Evolutionary conservation across 2,888 invertebrate genomes (phyloP).

Genomic region (Idaea straminata): DNA sequence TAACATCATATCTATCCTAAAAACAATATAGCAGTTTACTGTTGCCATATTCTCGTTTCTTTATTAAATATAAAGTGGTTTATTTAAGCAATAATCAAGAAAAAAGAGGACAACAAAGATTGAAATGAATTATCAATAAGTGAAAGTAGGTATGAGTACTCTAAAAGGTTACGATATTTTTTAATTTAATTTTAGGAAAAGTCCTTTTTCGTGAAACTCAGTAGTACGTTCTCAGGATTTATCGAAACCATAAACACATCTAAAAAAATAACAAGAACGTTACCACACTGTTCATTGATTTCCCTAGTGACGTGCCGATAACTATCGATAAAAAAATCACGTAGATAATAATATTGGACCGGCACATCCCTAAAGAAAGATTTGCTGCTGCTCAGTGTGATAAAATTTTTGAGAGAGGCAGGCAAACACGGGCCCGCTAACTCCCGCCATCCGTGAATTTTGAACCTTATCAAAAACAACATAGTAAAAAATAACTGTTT

Average conservation of each 20-base stretch:
- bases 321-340: slow-evolving; percentile 41
- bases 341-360: slow-evolving; percentile 45
- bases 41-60: too few relatives aligned
- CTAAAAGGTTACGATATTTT: too few relatives aligned
- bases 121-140: too few relatives aligned
- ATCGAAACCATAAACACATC: not conserved
- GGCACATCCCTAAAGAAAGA: slow-evolving; percentile 60
- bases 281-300: slow-evolving; percentile 9
- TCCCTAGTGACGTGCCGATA: slow-evolving; percentile 27
- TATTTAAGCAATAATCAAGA: too few relatives aligned
- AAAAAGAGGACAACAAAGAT: too few relatives aligned
- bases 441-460: slow-evolving; percentile 52
- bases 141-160: too few relatives aligned
- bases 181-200: too few relatives aligned
- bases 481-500: not conserved
- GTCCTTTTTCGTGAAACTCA: too few relatives aligned
- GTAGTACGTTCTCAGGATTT: not conserved
- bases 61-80: too few relatives aligned
- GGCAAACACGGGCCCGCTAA: slow-evolving; percentile 51
- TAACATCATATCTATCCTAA: too few relatives aligned
- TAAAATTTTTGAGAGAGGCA: slow-evolving; percentile 64
- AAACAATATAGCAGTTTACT: too few relatives aligned
- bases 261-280: not conserved
- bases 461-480: not conserved
- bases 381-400: slow-evolving; percentile 69